A percentile compares a stretch with the other conserved stretches of the same genome.
Conservation (phyloP, 2,797 vertebrate genomes). For the Leptatherina wallacei region DNA sequence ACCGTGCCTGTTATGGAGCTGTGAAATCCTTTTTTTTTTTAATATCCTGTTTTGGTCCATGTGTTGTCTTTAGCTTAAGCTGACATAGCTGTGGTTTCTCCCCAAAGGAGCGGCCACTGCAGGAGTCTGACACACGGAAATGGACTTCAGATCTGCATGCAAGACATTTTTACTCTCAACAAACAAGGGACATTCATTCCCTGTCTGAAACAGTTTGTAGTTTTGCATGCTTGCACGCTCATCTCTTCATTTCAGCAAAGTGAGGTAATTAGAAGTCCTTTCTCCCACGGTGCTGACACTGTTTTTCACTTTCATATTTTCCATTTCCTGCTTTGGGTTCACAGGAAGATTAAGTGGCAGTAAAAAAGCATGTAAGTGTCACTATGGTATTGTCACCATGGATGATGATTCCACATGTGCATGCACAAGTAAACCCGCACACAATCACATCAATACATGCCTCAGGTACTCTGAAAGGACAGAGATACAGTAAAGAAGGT, state of each 20-base stretch:
- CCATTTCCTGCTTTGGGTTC: constrained; percentile 22
- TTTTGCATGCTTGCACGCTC: constrained; percentile 20
- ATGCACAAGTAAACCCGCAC: constrained; percentile 20
- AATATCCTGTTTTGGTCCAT: constrained; percentile 70
- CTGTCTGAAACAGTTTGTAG: neutral
- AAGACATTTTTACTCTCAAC: constrained; percentile 30
- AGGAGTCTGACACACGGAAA: constrained; percentile 39
- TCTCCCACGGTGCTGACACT: constrained; percentile 6
- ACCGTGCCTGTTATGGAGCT: constrained; percentile 64
- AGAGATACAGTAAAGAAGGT: constrained; percentile 36
- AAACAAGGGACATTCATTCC: constrained; percentile 28
- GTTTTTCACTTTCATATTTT: constrained; percentile 13
- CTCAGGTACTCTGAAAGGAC: constrained; percentile 44
- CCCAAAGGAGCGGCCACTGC: constrained; percentile 53
- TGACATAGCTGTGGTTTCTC: constrained; percentile 75
- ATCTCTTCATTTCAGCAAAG: constrained; percentile 3
- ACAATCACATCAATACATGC: constrained; percentile 14
- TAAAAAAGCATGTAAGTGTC: constrained; percentile 31
- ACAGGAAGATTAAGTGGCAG: constrained; percentile 50
- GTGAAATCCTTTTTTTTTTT: constrained; percentile 66
- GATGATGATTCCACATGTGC: constrained; percentile 36
- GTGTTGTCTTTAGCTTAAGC: constrained; percentile 70
- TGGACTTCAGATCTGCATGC: constrained; percentile 25
- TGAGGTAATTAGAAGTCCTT: neutral
- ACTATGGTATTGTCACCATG: constrained; percentile 13